Evolutionary conservation across 2,113 vertebrate species (phyloP).

Genomic region (Tylochromis polylepis): DNA sequence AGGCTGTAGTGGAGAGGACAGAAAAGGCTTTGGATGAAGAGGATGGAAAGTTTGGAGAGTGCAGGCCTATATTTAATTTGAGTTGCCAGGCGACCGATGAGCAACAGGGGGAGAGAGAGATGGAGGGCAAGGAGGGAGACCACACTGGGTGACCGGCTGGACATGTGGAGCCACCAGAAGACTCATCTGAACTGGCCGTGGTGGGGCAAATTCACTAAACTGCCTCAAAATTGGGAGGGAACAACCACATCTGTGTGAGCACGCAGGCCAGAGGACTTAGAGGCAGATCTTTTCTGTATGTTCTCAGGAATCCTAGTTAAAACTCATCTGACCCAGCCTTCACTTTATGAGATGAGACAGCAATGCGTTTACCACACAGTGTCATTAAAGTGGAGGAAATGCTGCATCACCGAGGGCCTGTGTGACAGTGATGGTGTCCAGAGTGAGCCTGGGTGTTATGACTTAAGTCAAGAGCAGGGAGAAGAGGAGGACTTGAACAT

Average conservation of each 20-base stretch:
- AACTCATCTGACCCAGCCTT: background rate
- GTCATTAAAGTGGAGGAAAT: constrained; percentile 52
- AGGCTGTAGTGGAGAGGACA: constrained; percentile 34
- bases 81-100: constrained; percentile 67
- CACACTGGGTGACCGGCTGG: constrained; percentile 47
- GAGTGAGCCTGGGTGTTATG: constrained; percentile 40
- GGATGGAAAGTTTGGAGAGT: constrained; percentile 74
- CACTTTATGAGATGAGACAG: background rate
- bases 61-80: constrained; percentile 77
- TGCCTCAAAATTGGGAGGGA: background rate
- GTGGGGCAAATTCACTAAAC: background rate
- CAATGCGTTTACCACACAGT: constrained; percentile 25
- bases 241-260: constrained; percentile 8
- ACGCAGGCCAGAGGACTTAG: background rate
- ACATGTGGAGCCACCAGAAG: constrained; percentile 3
- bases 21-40: constrained; percentile 67
- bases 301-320: background rate
- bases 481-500: background rate
- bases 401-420: constrained; percentile 25
- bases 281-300: background rate
- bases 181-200: background rate
- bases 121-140: constrained; percentile 49
- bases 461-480: constrained; percentile 21
- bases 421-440: constrained; percentile 69
- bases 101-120: constrained; percentile 66